Evolutionary conservation across 2,888 invertebrate genomes (phyloP).

Genomic region (Volucella bombylans): DNA sequence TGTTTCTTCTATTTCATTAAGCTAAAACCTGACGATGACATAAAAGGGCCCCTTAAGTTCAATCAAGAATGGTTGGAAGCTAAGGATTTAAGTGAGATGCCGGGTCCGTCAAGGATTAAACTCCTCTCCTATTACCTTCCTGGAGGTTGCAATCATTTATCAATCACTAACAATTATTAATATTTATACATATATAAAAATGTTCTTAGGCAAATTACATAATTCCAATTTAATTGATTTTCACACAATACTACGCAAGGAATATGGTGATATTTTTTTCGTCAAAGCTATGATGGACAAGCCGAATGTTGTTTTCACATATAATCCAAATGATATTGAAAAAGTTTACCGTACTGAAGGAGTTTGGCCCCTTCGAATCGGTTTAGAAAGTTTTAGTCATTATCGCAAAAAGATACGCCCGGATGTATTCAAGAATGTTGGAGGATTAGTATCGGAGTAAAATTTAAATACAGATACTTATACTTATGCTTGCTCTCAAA

Average conservation of each 20-base stretch:
- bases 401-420: conserved; percentile 81
- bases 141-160: conserved; percentile 76
- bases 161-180: neutral
- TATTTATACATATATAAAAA: neutral
- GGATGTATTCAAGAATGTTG: conserved; percentile 80
- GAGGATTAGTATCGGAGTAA: conserved; percentile 79
- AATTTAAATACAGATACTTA: neutral
- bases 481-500: neutral
- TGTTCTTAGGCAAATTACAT: conserved; percentile 76
- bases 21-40: neutral
- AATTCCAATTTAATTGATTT: conserved; percentile 77
- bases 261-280: conserved; percentile 82
- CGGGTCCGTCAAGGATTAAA: conserved; percentile 77
- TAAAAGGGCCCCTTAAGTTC: neutral
- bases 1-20: neutral
- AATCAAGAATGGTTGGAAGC: conserved; percentile 78
- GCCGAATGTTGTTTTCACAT: conserved; percentile 82
- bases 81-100: conserved; percentile 76
- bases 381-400: conserved; percentile 81
- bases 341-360: conserved; percentile 82
- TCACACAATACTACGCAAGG: conserved; percentile 75
- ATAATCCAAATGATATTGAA: conserved; percentile 84
- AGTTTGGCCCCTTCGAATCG: conserved; percentile 82
- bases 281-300: conserved; percentile 81
- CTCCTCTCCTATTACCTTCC: conserved; percentile 77